Evolutionary conservation across 2,113 vertebrate genomes (phyloP), one percentile per base, ranked within the genome.

Genomic region (Rafetus swinhoei): DNA sequence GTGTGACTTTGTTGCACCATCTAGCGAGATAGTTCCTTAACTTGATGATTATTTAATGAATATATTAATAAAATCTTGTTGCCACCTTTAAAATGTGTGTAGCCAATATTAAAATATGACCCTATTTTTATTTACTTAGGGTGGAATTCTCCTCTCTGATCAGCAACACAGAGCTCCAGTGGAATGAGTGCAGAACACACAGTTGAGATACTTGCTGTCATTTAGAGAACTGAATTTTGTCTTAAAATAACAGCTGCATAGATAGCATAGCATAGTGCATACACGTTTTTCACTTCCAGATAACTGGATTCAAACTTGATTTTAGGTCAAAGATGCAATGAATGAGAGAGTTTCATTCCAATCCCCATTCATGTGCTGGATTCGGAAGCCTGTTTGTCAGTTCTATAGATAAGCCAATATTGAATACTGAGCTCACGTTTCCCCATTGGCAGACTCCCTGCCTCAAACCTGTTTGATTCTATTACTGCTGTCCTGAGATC

Each of bases 1-100:
- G 16, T 89, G 60, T 95, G 96, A 95, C 94, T 95, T 93, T 92
- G 56, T 29, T 93, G 50, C 94, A 62, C 79, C 79, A 94, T 96
- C 89, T 96, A 92, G 35, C 82, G 93, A 52, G 88, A 60, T 89
- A 87, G 93, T 95, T 94, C 59, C 39, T 35, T 92, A 85, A 76
- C 69, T 86, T 94, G 60, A 18, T 82, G 50, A 53, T 56, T 89
- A 91, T 94, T 89, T 95, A 87, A 84, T 5, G 0, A 85, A 60
- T 7, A 86, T 93, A 79, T 90, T 94, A 84, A 86, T 54, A 87
- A 45, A 87, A 95, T 92, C 84, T 86, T 90, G 11, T 21, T 90
- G 82, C 62, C 74, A 94, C 27, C 18, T 84, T 92, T 87, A 84
- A 95, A 91, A 85, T 2, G 0, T 3, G 5, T 11, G 45, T 16